Conservation (phyloP, 2,113 vertebrate genomes). For the Gavia stellata region DNA sequence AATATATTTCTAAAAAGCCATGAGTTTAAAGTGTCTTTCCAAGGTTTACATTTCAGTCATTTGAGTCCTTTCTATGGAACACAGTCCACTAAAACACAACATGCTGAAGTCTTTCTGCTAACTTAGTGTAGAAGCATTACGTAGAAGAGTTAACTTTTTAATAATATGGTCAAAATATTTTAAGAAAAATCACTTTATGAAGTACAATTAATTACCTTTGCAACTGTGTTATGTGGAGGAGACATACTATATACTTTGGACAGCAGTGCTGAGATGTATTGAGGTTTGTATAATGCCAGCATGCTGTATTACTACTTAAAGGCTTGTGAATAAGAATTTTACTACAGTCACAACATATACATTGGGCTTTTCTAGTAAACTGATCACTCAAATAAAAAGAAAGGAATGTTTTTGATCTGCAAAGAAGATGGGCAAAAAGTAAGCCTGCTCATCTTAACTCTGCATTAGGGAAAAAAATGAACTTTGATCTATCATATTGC, state of each 20-base stretch:
- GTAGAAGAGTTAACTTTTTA: neutral
- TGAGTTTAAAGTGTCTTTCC: neutral
- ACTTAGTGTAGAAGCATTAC: neutral
- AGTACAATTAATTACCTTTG: neutral
- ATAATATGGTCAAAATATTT: neutral
- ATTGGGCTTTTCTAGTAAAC: neutral
- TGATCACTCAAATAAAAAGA: slow-evolving; percentile 44
- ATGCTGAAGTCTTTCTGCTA: neutral
- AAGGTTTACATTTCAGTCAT: neutral
- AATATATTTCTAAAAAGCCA: neutral
- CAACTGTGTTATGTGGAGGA: neutral
- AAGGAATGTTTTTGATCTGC: slow-evolving; percentile 38
- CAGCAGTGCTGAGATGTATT: neutral
- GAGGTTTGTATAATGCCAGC: neutral
- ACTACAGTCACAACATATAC: neutral
- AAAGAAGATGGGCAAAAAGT: slow-evolving; percentile 5
- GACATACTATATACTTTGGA: neutral
- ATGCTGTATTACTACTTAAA: neutral
- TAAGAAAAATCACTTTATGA: neutral
- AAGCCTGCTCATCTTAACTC: slow-evolving; percentile 4
- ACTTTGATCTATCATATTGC: slow-evolving; percentile 47
- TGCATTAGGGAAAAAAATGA: slow-evolving; percentile 29
- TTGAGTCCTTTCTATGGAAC: neutral
- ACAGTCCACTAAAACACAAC: neutral
- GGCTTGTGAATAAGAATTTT: slow-evolving; percentile 5